Conservation (phyloP, 2,797 vertebrate genomes). For the Halcyon smyrnensis region DNA sequence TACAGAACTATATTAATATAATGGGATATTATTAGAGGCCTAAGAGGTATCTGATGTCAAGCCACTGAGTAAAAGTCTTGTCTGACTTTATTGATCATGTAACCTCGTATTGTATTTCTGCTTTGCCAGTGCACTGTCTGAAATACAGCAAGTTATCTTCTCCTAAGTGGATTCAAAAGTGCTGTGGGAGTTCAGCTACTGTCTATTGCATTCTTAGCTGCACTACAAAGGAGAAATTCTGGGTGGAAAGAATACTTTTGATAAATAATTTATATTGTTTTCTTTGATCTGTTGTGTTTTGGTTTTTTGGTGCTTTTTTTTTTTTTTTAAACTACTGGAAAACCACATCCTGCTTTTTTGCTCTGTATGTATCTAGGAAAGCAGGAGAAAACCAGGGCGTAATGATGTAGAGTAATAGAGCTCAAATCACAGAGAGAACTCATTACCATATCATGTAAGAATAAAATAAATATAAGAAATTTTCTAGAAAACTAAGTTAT, state of each 20-base stretch:
- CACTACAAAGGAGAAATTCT: background rate
- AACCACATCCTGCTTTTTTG: background rate
- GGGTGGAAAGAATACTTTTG: background rate
- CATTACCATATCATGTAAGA: background rate
- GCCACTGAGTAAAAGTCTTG: background rate
- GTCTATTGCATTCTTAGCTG: background rate
- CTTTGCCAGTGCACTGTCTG: background rate
- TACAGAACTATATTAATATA: background rate
- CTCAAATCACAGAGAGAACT: background rate
- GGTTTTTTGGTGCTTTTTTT: no score
- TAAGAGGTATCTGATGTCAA: background rate
- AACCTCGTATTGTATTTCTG: conserved; percentile 2
- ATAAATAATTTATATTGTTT: conserved; percentile 25
- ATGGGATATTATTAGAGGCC: background rate
- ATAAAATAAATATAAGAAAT: background rate
- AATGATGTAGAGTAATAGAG: background rate
- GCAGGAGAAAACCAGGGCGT: background rate
- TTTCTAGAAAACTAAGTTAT: background rate
- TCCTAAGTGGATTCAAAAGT: conserved; percentile 5
- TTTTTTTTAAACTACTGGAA: background rate
- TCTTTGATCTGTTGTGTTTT: background rate
- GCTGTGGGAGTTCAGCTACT: background rate
- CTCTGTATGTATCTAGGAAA: background rate
- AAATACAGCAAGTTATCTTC: background rate
- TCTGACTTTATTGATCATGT: background rate